A percentile compares a stretch with the other conserved stretches of the same genome.
These are phyloP conservation scores for Boloria selene DNA, from an alignment of 2,888 invertebrate species.

Conservation along the genomic window DNA sequence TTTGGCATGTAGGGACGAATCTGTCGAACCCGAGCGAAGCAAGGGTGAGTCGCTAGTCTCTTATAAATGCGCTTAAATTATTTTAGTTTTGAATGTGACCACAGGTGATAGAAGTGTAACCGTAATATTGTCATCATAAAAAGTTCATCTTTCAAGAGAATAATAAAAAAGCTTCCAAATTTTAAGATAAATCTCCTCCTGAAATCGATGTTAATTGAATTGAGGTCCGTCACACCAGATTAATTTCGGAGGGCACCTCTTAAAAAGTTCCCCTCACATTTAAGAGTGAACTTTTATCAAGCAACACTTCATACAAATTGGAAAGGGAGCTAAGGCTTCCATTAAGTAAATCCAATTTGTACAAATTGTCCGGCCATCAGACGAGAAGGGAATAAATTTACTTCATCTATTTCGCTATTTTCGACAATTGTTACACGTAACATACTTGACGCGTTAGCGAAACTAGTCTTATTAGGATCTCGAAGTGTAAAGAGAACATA, in stretches of 20 bases:
- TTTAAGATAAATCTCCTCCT: conserved; percentile 5
- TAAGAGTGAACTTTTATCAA: conserved; percentile 36
- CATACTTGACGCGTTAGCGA: conserved; percentile 3
- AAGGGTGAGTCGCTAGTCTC: too few relatives aligned
- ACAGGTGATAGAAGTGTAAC: too few relatives aligned
- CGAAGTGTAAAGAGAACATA: conserved; percentile 10
- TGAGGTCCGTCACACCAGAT: conserved; percentile 20
- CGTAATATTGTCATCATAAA: too few relatives aligned
- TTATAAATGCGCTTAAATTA: too few relatives aligned
- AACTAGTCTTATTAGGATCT: conserved; percentile 22
- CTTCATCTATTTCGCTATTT: conserved; percentile 35
- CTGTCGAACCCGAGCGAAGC: too few relatives aligned
- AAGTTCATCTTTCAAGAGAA: too few relatives aligned
- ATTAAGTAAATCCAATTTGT: conserved; percentile 48
- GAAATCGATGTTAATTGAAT: conserved; percentile 17
- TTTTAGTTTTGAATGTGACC: too few relatives aligned
- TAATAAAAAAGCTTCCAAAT: not conserved
- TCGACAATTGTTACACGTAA: conserved; percentile 30
- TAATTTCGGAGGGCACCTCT: conserved; percentile 20
- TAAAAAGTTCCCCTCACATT: conserved; percentile 26
- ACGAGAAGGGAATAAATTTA: conserved; percentile 42
- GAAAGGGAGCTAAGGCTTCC: conserved; percentile 42
- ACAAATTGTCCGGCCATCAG: conserved; percentile 43
- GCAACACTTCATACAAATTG: conserved; percentile 43
- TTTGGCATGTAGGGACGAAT: too few relatives aligned